Conservation (phyloP, 2,113 vertebrate genomes). For the Cettia cetti region DNA sequence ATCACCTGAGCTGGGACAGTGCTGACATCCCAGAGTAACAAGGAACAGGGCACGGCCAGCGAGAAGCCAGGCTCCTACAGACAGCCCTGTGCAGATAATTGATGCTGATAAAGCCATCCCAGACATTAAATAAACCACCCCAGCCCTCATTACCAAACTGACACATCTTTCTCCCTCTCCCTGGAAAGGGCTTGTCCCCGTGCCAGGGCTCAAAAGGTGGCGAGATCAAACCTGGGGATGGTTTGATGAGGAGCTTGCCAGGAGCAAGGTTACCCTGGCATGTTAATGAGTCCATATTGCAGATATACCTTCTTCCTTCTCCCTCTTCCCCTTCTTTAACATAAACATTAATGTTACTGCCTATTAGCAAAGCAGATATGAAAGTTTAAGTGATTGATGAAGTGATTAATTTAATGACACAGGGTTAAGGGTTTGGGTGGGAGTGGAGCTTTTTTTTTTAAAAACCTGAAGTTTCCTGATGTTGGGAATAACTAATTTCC, state of each 20-base stretch:
- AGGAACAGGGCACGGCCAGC: not conserved
- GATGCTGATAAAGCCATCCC: not conserved
- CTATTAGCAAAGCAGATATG: constrained; percentile 48
- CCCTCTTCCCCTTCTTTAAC: not conserved
- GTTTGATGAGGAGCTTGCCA: not conserved
- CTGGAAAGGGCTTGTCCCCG: not conserved
- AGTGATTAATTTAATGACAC: constrained; percentile 49
- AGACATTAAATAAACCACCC: not conserved
- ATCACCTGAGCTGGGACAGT: not conserved
- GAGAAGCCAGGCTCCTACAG: not conserved
- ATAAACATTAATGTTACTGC: not conserved
- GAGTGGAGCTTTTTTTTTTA: not conserved
- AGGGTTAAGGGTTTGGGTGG: constrained; percentile 3
- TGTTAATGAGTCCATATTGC: not conserved
- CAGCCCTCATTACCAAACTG: not conserved
- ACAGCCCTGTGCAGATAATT: accelerated
- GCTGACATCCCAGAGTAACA: not conserved
- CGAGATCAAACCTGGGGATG: accelerated
- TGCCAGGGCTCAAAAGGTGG: not conserved
- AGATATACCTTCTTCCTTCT: not conserved
- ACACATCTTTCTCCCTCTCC: not conserved
- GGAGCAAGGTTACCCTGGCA: not conserved
- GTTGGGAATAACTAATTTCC: constrained; percentile 32
- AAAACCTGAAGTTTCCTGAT: not conserved
- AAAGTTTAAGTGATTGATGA: constrained; percentile 48